Base-by-base conservation (phyloP, 1,140 invertebrate species). In the Drosophila jambulina region DNA sequence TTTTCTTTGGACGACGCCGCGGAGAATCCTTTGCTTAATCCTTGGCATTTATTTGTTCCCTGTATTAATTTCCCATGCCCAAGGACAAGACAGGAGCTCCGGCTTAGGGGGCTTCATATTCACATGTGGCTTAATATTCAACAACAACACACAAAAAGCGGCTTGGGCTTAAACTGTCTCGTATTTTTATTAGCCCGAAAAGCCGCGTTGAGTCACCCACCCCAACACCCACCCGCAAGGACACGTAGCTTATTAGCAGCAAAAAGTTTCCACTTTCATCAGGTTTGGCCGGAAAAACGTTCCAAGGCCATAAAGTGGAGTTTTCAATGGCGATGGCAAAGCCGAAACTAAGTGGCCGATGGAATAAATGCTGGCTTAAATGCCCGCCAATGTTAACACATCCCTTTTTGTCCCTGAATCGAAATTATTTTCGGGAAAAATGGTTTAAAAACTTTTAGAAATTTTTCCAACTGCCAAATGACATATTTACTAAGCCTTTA, bases 151-250 rank as follows among this genome's bases (percentile, higher is more conserved):
- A 45, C 43, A 49, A 32, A 48, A 51, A 36, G 49, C 56, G 42
- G n/a, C 25, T 29, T 12, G 42, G 46, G 79, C 76, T 83, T 84
- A 80, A 80, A 69, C 53, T 84, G 81, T 80, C 81, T 80, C 77
- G 49, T 77, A 63, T 80, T 83, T 83, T 84, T 80, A 83, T 84
- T 80, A 79, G 45, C n/a, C 42, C 27, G 19, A 19, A 59, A 70
- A 71, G 25, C 51, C 51, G 64, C n/a, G 34, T 29, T 38, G 17
- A 46, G 36, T 42, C 42, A 38, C 29, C 27, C 27, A 27, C 3
- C 3, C 29, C 10, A 36, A 13, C 34, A 29, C 23, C 40, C 13
- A 56, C 25, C 51, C 23, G 23, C 65, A 79, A 62, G 75, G 49
- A 59, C 69, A 72, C 69, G 69, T 72, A 59, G 65, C 67, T 82